Base-by-base conservation (phyloP, 2,888 invertebrate species). In the Drosophila tanythrix region DNA sequence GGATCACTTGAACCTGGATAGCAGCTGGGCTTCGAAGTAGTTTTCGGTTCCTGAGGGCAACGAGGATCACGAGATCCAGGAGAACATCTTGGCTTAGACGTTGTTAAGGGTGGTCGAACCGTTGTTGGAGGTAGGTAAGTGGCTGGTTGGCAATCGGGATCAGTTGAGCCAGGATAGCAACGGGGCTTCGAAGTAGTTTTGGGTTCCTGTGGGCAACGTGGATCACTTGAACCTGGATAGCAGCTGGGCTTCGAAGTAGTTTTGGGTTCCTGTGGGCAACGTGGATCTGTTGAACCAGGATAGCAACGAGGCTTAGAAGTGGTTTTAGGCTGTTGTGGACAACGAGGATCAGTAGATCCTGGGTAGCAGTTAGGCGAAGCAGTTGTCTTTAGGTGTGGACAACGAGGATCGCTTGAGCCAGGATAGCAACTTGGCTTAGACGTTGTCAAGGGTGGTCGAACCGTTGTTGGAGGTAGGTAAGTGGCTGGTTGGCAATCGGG, bases 201-300 rank as follows among this genome's bases (percentile, higher is more conserved):
- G 0, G 2, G 18, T 8, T n/a, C n/a, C 8, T 38, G 8, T n/a
- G 38, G 18, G 1, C 38, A 38, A 38, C 38, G 38, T 0, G 38
- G 38, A 0, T 38, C 38, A n/a, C 29, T 29, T 29, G 29, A 29
- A 0, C 29, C 29, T 7, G 29, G 29, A 29, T 89, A 93, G 63
- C 93, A 93, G 38, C 1, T 50, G 52, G 85, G 63, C 29, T 5
- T 88, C 0, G 90, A 81, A 0, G 56, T 71, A 2, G 68, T 64
- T 10, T 27, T 59, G 0, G 61, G 53, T 4, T 18, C 3, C 33
- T 69, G 93, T 92, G 82, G 91, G 21, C 93, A 93, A 13, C 90
- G 81, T 2, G 93, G 89, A 21, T 51, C 51, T 0, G 0, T 0
- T 21, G 51, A 51, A 0, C 51, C 52, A 7, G 52, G 91, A 69